phyloP scores from a whole-genome alignment of 2,113 vertebrate genomes.

The Gorsachius goisagi region DNA sequence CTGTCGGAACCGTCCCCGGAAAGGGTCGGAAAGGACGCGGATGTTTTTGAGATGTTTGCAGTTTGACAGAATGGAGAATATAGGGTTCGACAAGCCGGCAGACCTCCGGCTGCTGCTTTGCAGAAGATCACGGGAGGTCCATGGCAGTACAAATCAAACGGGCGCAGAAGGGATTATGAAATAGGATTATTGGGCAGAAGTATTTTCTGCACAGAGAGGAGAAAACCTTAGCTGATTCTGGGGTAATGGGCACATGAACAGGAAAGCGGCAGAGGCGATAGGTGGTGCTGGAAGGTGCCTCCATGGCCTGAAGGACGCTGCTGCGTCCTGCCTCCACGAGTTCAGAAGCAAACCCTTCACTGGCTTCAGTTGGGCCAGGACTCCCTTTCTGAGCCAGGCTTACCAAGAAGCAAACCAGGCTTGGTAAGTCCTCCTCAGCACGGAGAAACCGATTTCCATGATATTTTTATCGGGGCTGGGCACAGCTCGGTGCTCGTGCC shows the following conservation, averaged over 20 bases:
- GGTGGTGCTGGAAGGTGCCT: not conserved
- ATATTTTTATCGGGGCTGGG: not conserved
- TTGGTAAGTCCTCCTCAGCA: not conserved
- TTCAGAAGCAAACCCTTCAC: not conserved
- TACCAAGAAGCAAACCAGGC: not conserved
- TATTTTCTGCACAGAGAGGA: not conserved
- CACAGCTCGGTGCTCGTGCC: not conserved
- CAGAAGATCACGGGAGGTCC: fast-evolving
- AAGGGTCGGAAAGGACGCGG: not conserved
- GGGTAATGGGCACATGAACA: not conserved
- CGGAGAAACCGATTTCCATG: not conserved
- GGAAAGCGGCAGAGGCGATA: not conserved
- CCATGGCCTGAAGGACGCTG: not conserved
- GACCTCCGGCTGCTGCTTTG: not conserved
- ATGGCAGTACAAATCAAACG: not conserved
- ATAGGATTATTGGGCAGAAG: not conserved
- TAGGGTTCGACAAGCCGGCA: not conserved
- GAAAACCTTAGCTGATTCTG: not conserved
- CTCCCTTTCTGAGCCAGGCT: not conserved
- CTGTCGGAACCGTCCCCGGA: not conserved
- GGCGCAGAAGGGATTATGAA: not conserved
- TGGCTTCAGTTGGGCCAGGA: not conserved
- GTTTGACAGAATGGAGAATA: not conserved
- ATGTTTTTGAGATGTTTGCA: not conserved
- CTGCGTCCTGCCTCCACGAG: not conserved